phyloP scores from a whole-genome alignment of 2,888 invertebrate genomes.

The Thecophora atra region DNA sequence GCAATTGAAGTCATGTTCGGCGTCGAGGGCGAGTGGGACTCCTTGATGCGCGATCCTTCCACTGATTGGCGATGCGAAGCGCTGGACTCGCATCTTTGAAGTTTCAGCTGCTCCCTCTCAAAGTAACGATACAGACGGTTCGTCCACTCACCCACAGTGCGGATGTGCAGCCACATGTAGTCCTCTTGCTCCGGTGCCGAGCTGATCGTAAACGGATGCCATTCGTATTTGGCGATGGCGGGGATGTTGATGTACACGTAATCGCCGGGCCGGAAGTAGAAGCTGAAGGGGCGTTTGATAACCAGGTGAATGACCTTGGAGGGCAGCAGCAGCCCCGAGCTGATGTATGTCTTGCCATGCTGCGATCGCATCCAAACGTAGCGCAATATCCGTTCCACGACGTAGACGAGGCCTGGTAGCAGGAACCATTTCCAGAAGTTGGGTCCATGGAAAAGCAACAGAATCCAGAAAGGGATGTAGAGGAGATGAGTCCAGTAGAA shows the following conservation, averaged over 20 bases:
- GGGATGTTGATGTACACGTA: conserved; percentile 94
- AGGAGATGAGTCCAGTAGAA: conserved; percentile 95
- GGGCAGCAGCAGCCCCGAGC: conserved; percentile 85
- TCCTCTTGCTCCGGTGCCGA: conserved; percentile 95
- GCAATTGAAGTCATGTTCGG: conserved; percentile 26
- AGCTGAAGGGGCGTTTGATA: conserved; percentile 84
- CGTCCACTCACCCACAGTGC: conserved; percentile 95
- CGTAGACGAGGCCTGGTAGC: conserved; percentile 80
- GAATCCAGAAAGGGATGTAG: conserved; percentile 87
- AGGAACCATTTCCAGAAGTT: conserved; percentile 97
- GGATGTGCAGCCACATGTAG: conserved; percentile 91
- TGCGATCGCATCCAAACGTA: conserved; percentile 74
- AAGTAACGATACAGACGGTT: conserved; percentile 87
- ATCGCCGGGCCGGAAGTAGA: conserved; percentile 91
- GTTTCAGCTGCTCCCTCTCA: conserved; percentile 79
- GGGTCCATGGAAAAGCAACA: conserved; percentile 86
- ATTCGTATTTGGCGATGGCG: conserved; percentile 89
- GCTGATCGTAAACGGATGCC: conserved; percentile 97
- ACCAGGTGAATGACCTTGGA: conserved; percentile 92
- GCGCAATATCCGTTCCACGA: conserved; percentile 78
- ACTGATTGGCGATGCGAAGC: conserved; percentile 59
- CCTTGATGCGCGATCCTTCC: conserved; percentile 53
- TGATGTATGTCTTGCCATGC: conserved; percentile 88
- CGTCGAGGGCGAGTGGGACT: conserved; percentile 37
- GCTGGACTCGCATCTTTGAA: conserved; percentile 74